Conservation (phyloP, 2,113 vertebrate species). For the Bolborhynchus lineola region DNA sequence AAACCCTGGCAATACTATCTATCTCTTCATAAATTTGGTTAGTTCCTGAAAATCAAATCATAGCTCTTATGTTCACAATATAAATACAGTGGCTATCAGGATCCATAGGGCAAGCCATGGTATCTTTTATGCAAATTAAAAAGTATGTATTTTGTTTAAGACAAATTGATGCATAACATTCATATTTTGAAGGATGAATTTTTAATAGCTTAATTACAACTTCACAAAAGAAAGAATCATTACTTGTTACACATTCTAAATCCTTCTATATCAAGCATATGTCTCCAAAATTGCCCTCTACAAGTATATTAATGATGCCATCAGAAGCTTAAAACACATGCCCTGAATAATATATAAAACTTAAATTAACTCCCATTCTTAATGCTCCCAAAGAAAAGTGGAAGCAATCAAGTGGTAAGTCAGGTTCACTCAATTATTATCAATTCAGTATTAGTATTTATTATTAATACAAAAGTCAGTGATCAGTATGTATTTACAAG, state of each 20-base stretch:
- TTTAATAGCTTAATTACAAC: slow-evolving; percentile 57
- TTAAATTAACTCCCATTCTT: slow-evolving; percentile 64
- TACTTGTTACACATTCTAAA: slow-evolving; percentile 14
- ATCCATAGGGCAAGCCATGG: not conserved
- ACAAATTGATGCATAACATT: not conserved
- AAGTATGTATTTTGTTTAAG: slow-evolving; percentile 21
- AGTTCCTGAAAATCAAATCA: not conserved
- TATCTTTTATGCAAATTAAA: not conserved
- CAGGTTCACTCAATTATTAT: slow-evolving; percentile 38
- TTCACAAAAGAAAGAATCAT: slow-evolving; percentile 45
- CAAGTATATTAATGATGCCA: slow-evolving; percentile 40
- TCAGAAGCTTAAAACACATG: slow-evolving; percentile 42
- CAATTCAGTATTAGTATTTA: slow-evolving; percentile 34
- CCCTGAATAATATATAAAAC: slow-evolving; percentile 55
- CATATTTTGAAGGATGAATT: slow-evolving; percentile 48
- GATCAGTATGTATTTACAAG: slow-evolving; percentile 17
- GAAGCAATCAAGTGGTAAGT: slow-evolving; percentile 33
- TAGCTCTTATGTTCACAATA: not conserved
- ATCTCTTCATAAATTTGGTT: not conserved
- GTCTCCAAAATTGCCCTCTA: slow-evolving; percentile 45
- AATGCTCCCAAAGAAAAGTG: slow-evolving; percentile 30
- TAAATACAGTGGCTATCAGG: not conserved
- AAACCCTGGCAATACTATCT: not conserved
- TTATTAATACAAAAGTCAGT: slow-evolving; percentile 27
- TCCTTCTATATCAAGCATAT: not conserved